Base-by-base conservation (phyloP, 2,888 invertebrate genomes). In the Tiliacea aurago region DNA sequence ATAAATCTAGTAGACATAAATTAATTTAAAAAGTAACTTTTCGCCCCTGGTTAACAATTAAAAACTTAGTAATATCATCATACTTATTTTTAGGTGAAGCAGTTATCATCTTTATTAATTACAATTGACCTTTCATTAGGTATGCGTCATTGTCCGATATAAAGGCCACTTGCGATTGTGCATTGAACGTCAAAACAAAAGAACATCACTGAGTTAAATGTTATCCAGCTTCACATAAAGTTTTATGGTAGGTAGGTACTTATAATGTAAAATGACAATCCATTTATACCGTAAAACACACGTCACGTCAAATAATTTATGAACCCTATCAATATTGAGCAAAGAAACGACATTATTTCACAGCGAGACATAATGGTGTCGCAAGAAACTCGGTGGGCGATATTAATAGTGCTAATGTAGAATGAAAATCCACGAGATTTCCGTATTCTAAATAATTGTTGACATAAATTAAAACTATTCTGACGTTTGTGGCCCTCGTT, bases 381-480 rank as follows among this genome's bases (percentile, higher is more conserved):
- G 65, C 73, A 83, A 70, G 76, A 75, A 78, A 73, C 68, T 53
- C 61, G 78, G 90, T 91, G 88, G 90, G 90, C 84, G 91, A 88
- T 89, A 84, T 88, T 83, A 83, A 90, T 91, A 91, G 88, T 86
- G 81, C 84, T 78, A 85, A 88, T 84, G 86, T 86, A 84, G 87
- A 89, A 87, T 90, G 85, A 88, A 88, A 90, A 89, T 90, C 89
- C 84, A 87, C 80, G 73, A 90, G 84, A 89, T 91, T 92, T 91
- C 90, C 91, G 90, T 91, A 91, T 91, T 89, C 70, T 81, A 83
- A 87, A 84, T 89, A 90, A 92, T 91, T 89, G 89, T 90, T 79
- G 85, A 78, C 86, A 93, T 94, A 93, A 93, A 94, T 94, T 91
- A 91, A 91, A 91, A 86, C 76, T 79, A 84, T 87, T 90, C 89